Conservation (phyloP, 2,888 invertebrate species). For the Atethmia centrago region DNA sequence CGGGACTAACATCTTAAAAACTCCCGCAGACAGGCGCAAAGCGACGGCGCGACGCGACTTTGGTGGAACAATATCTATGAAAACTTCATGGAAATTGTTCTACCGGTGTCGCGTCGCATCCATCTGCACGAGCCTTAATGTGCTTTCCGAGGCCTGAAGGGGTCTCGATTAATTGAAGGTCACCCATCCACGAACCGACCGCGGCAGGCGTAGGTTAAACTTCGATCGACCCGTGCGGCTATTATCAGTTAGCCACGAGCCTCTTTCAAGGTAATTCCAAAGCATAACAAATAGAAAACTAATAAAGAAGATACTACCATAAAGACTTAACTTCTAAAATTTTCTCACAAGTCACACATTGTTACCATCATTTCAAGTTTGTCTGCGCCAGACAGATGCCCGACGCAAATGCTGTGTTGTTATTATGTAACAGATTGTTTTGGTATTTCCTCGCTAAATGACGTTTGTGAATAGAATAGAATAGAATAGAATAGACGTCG, state of each 20-base stretch:
- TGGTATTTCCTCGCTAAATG: not conserved
- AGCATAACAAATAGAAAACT: not conserved
- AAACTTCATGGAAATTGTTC: no score
- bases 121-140: no score
- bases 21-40: no score
- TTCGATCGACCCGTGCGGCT: not conserved
- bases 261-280: not conserved
- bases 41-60: no score
- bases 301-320: not conserved
- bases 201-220: not conserved
- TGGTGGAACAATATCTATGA: no score
- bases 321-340: not conserved
- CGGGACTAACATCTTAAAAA: not conserved
- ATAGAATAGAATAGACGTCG: no score
- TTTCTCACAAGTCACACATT: not conserved
- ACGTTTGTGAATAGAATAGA: not conserved
- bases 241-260: not conserved
- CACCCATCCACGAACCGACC: not conserved
- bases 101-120: no score
- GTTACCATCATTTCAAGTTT: slow-evolving; percentile 10
- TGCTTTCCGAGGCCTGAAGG: no score
- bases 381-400: slow-evolving; percentile 8
- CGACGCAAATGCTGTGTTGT: not conserved
- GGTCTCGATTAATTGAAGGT: no score
- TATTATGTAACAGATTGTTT: not conserved